These are phyloP conservation scores for Ancistrus triradiatus DNA, from an alignment of 2,113 vertebrate species.

Conservation along the genomic window DNA sequence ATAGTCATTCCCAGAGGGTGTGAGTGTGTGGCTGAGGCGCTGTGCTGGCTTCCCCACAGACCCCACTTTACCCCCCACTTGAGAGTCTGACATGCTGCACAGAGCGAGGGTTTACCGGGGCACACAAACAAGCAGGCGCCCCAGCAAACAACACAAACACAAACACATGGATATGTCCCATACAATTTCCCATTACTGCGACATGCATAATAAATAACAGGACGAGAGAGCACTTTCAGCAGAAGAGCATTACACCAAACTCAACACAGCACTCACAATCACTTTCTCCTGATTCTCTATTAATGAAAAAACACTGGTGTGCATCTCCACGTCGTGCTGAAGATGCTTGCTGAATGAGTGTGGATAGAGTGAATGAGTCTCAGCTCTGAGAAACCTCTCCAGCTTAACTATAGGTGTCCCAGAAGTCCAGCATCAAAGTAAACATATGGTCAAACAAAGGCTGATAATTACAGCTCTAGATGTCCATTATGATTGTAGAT, in stretches of 20 bases:
- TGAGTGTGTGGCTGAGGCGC: background rate
- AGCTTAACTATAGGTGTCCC: no score
- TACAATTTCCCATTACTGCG: background rate
- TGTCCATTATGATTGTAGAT: no score
- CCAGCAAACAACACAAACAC: background rate
- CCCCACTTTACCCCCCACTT: background rate
- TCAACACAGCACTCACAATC: no score
- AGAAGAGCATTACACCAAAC: background rate
- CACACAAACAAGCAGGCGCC: background rate
- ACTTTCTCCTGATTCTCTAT: no score
- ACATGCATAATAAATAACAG: background rate
- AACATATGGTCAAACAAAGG: no score
- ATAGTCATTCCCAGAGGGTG: background rate
- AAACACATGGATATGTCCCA: constrained; percentile 12
- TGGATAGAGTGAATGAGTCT: no score
- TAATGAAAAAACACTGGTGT: no score
- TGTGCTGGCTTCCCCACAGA: background rate
- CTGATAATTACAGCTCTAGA: no score
- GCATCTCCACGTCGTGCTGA: no score
- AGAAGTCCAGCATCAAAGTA: no score
- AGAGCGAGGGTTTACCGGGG: background rate
- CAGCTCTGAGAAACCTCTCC: no score
- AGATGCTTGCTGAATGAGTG: no score
- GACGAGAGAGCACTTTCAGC: background rate
- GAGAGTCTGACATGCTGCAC: background rate